Conservation (phyloP, 2,113 vertebrate species). For the Pluvialis apricaria region DNA sequence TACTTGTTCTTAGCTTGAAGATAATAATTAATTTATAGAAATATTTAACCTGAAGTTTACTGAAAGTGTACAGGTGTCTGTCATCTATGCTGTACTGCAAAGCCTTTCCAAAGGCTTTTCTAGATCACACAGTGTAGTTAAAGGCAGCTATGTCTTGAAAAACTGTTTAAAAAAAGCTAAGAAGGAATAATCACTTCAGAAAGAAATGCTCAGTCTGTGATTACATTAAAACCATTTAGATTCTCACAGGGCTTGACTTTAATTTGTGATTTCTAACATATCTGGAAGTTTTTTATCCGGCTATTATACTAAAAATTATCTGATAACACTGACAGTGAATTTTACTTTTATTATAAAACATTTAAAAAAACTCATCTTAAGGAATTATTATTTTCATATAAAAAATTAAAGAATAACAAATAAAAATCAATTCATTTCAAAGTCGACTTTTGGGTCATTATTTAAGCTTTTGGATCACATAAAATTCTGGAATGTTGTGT, state of each 20-base stretch:
- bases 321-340: not conserved
- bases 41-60: not conserved
- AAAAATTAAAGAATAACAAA: not conserved
- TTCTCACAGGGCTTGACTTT: not conserved
- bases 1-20: not conserved
- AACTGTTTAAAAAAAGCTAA: not conserved
- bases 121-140: not conserved
- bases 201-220: not conserved
- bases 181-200: not conserved
- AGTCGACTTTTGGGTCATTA: not conserved
- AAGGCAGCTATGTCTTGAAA: not conserved
- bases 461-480: not conserved
- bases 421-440: not conserved
- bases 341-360: not conserved
- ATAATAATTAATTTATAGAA: constrained; percentile 48
- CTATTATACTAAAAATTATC: not conserved
- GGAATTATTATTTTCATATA: not conserved
- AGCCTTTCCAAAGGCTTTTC: not conserved
- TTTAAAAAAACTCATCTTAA: fast-evolving
- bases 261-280: not conserved
- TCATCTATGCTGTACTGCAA: not conserved
- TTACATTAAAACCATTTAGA: not conserved
- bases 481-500: not conserved
- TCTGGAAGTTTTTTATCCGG: not conserved
- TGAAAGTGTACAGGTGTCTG: not conserved